Percentiles rank a stretch among this genome's conserved stretches.
phyloP scores from a whole-genome alignment of 2,888 invertebrate genomes.

The Dascillus cervinus region DNA sequence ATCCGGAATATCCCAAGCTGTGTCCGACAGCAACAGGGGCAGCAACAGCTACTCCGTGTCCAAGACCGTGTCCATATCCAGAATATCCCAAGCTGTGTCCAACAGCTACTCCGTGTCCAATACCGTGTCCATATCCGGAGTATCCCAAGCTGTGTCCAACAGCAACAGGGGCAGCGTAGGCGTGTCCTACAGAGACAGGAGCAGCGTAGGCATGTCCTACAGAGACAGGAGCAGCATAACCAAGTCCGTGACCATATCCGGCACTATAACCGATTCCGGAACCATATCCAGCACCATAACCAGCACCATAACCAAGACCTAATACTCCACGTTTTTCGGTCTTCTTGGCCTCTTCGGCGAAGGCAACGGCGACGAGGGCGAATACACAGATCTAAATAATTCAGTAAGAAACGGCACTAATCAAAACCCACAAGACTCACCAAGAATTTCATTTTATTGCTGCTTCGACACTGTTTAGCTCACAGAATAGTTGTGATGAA shows the following conservation, averaged over 20 bases:
- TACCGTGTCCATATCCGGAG: slow-evolving; percentile 3
- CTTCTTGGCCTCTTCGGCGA: slow-evolving; percentile 21
- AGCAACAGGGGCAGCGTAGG: slow-evolving; percentile 7
- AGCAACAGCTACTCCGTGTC: slow-evolving; percentile 5
- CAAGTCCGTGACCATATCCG: slow-evolving; percentile 5
- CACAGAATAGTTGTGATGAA: too few relatives aligned
- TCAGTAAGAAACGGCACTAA: not conserved
- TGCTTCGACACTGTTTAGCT: too few relatives aligned
- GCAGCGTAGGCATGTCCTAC: slow-evolving; percentile 7
- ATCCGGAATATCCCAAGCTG: slow-evolving; percentile 2
- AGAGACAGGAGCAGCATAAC: not conserved
- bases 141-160: not conserved
- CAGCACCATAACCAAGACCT: slow-evolving; percentile 21
- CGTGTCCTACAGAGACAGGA: slow-evolving; percentile 1
- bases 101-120: slow-evolving; percentile 9
- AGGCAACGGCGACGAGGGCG: slow-evolving; percentile 14
- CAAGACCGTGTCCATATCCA: slow-evolving; percentile 4
- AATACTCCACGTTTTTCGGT: slow-evolving; percentile 22
- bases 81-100: not conserved
- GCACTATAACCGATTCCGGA: slow-evolving; percentile 8
- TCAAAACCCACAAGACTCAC: slow-evolving; percentile 14
- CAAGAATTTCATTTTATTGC: slow-evolving; percentile 21
- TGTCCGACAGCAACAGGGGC: slow-evolving; percentile 6
- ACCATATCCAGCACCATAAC: slow-evolving; percentile 3
- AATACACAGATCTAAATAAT: slow-evolving; percentile 11